These are phyloP conservation scores for Patella pellucida DNA, from an alignment of 2,888 invertebrate species.

Conservation along the genomic window DNA sequence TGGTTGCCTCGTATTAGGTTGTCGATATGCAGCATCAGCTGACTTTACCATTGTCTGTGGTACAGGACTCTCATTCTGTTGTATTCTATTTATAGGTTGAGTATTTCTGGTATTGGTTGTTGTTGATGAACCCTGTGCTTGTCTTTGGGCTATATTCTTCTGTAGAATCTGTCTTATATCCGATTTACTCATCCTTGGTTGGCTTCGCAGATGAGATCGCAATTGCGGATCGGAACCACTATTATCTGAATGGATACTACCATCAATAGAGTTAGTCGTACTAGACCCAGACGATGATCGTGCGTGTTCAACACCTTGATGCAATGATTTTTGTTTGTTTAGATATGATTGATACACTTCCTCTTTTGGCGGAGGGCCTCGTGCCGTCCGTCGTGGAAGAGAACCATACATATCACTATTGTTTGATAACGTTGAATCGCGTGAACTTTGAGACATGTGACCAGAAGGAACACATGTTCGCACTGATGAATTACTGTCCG, in stretches of 20 bases:
- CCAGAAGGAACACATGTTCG: constrained; percentile 26
- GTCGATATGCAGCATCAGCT: neutral
- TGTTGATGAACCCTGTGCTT: constrained; percentile 23
- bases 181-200: constrained; percentile 39
- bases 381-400: constrained; percentile 49
- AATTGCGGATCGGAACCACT: constrained; percentile 25
- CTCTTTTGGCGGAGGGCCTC: constrained; percentile 42
- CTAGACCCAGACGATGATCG: constrained; percentile 29
- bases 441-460: constrained; percentile 18
- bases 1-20: constrained; percentile 3
- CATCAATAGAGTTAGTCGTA: constrained; percentile 24
- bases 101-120: constrained; percentile 20
- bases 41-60: constrained; percentile 17
- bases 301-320: constrained; percentile 21
- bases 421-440: constrained; percentile 14
- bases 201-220: constrained; percentile 24
- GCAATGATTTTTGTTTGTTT: constrained; percentile 47
- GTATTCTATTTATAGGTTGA: neutral
- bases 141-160: constrained; percentile 37
- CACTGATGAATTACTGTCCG: constrained; percentile 26
- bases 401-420: constrained; percentile 56
- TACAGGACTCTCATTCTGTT: constrained; percentile 7
- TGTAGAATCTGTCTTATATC: constrained; percentile 49
- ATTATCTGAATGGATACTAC: constrained; percentile 17
- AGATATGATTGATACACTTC: constrained; percentile 56